These are phyloP conservation scores for Hemiprocne comata DNA, from an alignment of 2,113 vertebrate genomes.

Conservation along the genomic window DNA sequence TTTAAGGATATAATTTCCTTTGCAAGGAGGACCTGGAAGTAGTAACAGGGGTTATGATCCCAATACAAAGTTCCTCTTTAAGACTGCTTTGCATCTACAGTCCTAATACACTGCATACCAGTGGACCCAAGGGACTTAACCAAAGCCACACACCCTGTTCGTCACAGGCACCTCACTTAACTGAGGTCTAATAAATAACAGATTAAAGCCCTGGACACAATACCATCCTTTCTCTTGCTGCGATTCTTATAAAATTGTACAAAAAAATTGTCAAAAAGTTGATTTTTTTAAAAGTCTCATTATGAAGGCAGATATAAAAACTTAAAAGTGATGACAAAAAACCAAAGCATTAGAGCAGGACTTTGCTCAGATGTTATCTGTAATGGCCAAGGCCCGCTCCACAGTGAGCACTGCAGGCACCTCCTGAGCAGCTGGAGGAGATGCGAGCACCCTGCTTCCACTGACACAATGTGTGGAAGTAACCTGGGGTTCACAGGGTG, in stretches of 20 bases:
- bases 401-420: fast-evolving
- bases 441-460: neutral
- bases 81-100: neutral
- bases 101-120: neutral
- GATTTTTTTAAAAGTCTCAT: neutral
- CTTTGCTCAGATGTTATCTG: neutral
- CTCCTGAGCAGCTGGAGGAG: neutral
- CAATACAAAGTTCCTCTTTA: neutral
- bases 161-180: constrained; percentile 38
- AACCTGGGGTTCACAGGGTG: neutral
- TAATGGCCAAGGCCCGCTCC: neutral
- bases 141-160: constrained; percentile 34
- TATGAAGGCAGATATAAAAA: neutral
- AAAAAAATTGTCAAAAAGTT: neutral
- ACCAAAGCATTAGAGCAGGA: neutral
- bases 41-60: neutral
- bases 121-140: neutral
- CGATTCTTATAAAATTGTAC: neutral
- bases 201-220: neutral
- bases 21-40: neutral
- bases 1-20: neutral
- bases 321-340: neutral
- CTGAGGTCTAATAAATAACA: constrained; percentile 35
- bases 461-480: fast-evolving
- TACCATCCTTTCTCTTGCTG: neutral